Conservation (phyloP, 2,797 vertebrate genomes). For the Diglossa cyanea region DNA sequence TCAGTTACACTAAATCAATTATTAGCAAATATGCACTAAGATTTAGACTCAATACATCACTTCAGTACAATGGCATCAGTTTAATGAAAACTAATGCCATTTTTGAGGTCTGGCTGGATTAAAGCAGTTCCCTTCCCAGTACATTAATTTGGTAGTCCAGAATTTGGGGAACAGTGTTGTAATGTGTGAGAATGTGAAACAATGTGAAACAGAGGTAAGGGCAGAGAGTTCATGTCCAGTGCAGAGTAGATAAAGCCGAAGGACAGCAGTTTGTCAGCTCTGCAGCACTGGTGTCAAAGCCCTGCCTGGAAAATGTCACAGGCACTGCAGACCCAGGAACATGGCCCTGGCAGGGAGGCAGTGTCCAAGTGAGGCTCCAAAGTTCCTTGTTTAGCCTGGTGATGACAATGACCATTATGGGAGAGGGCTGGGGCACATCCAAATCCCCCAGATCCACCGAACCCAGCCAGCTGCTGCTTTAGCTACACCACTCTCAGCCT, state of each 20-base stretch:
- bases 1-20: neutral
- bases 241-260: neutral
- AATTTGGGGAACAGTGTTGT: neutral
- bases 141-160: neutral
- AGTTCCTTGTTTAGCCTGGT: neutral
- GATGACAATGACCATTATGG: neutral
- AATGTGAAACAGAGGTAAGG: neutral
- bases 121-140: neutral
- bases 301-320: neutral
- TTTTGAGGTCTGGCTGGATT: neutral
- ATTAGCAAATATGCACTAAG: neutral
- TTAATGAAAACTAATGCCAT: neutral
- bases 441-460: neutral
- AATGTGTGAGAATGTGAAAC: neutral
- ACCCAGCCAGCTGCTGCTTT: neutral
- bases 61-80: neutral
- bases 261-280: neutral
- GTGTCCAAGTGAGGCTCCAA: neutral
- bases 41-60: neutral
- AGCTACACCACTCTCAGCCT: neutral
- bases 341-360: neutral
- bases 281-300: neutral
- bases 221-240: neutral
- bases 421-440: neutral
- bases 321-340: neutral